Percentiles rank a stretch among this genome's conserved stretches.
Conservation (phyloP, 2,888 invertebrate genomes). For the Drosophila leonis region DNA sequence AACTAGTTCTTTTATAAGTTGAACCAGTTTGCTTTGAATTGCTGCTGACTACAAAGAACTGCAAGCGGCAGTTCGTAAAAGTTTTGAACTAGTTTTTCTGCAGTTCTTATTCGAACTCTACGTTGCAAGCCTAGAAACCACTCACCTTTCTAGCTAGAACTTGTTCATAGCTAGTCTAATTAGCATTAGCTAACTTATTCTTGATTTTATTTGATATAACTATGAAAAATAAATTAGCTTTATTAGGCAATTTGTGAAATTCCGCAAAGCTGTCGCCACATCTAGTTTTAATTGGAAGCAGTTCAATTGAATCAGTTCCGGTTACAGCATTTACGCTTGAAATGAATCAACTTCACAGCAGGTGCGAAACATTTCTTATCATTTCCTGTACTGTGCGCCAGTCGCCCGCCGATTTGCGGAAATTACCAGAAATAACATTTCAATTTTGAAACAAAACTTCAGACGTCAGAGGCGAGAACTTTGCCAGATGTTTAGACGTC, state of each 20-base stretch:
- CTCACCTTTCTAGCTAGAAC: not conserved
- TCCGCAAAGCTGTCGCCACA: not conserved
- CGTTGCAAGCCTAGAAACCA: not conserved
- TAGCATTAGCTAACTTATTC: constrained; percentile 1
- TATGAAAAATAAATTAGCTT: not conserved
- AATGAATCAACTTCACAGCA: constrained; percentile 19
- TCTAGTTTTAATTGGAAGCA: constrained; percentile 10
- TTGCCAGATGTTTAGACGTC: constrained; percentile 23
- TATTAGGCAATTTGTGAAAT: constrained; percentile 7
- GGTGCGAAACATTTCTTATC: constrained; percentile 37
- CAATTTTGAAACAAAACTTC: constrained; percentile 6
- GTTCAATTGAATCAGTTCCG: constrained; percentile 21
- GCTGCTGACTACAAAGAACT: not conserved
- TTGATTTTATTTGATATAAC: constrained; percentile 10
- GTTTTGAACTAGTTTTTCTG: not conserved
- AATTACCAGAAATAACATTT: constrained; percentile 25
- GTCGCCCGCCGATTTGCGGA: constrained; percentile 5
- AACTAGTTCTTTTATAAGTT: not conserved
- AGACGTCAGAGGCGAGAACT: constrained; percentile 29
- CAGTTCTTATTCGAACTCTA: not conserved
- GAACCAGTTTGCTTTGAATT: not conserved
- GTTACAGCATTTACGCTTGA: constrained; percentile 4
- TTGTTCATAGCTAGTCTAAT: constrained; percentile 2
- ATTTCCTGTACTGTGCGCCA: constrained; percentile 22
- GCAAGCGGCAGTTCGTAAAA: not conserved